Conservation (phyloP, 2,113 vertebrate genomes). For the Oreamnos americanus region DNA sequence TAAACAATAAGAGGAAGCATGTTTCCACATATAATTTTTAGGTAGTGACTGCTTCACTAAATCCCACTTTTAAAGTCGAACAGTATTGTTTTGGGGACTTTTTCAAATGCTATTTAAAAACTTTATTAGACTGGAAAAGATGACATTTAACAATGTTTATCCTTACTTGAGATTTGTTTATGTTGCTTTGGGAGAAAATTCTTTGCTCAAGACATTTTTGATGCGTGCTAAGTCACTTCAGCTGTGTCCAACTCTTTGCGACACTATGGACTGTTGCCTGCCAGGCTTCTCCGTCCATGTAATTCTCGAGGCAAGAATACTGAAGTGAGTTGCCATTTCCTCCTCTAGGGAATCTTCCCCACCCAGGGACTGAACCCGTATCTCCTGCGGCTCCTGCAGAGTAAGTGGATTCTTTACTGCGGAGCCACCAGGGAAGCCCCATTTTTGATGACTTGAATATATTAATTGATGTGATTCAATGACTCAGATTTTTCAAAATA, state of each 20-base stretch:
- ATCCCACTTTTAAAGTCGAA: constrained; percentile 48
- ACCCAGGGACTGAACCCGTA: neutral
- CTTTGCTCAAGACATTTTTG: constrained; percentile 62
- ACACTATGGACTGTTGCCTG: neutral
- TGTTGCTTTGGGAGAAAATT: constrained; percentile 46
- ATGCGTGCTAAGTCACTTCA: neutral
- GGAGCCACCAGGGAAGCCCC: neutral
- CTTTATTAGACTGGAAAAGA: constrained; percentile 67
- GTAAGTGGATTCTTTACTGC: neutral
- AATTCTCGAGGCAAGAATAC: neutral
- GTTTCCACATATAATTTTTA: constrained; percentile 35
- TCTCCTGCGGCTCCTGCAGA: neutral
- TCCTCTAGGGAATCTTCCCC: neutral
- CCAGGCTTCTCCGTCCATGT: neutral
- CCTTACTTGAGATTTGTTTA: constrained; percentile 71
- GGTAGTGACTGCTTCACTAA: constrained; percentile 1
- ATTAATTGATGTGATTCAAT: constrained; percentile 68
- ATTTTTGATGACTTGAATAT: constrained; percentile 69
- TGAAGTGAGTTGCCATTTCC: neutral
- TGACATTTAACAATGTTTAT: constrained; percentile 72
- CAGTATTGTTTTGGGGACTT: constrained; percentile 47
- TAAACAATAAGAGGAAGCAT: constrained; percentile 12
- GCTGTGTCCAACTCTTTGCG: neutral
- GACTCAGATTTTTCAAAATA: constrained; percentile 63
- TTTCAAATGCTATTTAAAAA: constrained; percentile 72